Evolutionary conservation across 2,797 vertebrate genomes (phyloP).

Genomic region (Enteromius thamalakanensis): DNA sequence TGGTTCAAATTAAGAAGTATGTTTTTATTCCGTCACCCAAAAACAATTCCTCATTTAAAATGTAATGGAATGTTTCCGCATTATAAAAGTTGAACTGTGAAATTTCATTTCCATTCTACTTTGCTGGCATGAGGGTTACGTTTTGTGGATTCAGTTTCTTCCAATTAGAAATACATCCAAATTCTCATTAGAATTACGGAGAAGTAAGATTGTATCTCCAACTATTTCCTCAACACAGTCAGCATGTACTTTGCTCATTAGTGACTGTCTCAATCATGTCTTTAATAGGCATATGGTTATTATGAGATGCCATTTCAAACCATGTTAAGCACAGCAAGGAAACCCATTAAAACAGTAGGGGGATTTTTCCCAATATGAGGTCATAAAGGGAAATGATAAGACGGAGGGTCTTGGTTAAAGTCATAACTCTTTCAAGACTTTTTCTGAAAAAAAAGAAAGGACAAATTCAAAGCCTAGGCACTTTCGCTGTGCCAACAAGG

Average conservation of each 20-base stretch:
- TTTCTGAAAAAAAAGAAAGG: constrained; percentile 5
- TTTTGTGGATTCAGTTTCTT: constrained; percentile 43
- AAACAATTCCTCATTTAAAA: constrained; percentile 5
- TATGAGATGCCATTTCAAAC: constrained; percentile 75
- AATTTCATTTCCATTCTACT: constrained; percentile 34
- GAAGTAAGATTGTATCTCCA: constrained; percentile 48
- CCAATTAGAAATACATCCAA: constrained; percentile 46
- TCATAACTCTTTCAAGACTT: constrained; percentile 37
- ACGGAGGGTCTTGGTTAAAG: constrained; percentile 33
- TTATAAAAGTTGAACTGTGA: constrained; percentile 40
- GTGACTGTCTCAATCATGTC: constrained; percentile 69
- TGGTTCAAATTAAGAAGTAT: background rate
- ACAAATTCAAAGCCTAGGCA: constrained; percentile 22
- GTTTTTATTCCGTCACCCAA: background rate
- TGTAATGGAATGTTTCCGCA: background rate
- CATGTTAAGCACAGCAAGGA: constrained; percentile 80
- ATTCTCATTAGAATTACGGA: constrained; percentile 56
- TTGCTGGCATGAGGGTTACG: constrained; percentile 24
- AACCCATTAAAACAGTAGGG: constrained; percentile 56
- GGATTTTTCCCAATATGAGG: constrained; percentile 58
- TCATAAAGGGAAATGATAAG: constrained; percentile 56
- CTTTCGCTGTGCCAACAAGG: constrained; percentile 40
- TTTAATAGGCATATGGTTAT: constrained; percentile 75
- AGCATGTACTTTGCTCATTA: constrained; percentile 45
- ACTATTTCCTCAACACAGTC: constrained; percentile 35